A percentile compares a stretch with the other conserved stretches of the same genome.
Conservation (phyloP, 2,888 invertebrate genomes). For the Venustoraphidia nigricollis region DNA sequence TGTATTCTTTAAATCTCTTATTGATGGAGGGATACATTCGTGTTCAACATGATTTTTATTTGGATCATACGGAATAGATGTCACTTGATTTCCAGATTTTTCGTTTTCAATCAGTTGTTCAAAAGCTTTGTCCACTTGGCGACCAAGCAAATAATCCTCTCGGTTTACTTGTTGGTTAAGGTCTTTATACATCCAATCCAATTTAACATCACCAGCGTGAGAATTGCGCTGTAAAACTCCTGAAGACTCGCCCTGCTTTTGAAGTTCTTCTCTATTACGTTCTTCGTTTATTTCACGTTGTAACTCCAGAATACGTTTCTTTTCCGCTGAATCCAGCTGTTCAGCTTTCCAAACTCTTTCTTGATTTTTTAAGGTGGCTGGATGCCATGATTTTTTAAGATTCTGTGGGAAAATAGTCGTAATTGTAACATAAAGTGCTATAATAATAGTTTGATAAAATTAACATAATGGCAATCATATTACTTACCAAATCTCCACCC, state of each 20-base stretch:
- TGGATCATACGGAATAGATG: slow-evolving; percentile 31
- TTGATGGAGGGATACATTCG: slow-evolving; percentile 62
- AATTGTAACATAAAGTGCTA: not conserved
- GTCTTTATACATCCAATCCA: slow-evolving; percentile 84
- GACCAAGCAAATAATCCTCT: slow-evolving; percentile 81
- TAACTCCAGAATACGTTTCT: slow-evolving; percentile 47
- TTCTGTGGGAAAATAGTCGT: slow-evolving; percentile 31
- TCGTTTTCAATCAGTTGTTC: slow-evolving; percentile 46
- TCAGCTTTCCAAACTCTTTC: slow-evolving; percentile 68
- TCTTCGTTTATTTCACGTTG: slow-evolving; percentile 52
- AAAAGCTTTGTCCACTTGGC: slow-evolving; percentile 65
- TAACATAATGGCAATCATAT: too few species aligned
- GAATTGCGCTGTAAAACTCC: slow-evolving; percentile 23
- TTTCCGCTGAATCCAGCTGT: slow-evolving; percentile 53
- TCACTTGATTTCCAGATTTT: slow-evolving; percentile 23
- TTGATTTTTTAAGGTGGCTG: slow-evolving; percentile 59
- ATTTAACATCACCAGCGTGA: slow-evolving; percentile 24
- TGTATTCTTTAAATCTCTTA: slow-evolving; percentile 30
- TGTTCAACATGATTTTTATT: slow-evolving; percentile 54
- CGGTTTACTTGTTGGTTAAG: slow-evolving; percentile 49
- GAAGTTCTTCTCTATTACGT: slow-evolving; percentile 47
- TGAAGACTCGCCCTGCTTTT: slow-evolving; percentile 38
- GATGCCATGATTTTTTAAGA: slow-evolving; percentile 68
- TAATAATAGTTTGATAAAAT: not conserved
- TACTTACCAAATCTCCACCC: too few species aligned